Evolutionary conservation across 2,113 vertebrate species (phyloP).

Genomic region (Setophaga petechia): DNA sequence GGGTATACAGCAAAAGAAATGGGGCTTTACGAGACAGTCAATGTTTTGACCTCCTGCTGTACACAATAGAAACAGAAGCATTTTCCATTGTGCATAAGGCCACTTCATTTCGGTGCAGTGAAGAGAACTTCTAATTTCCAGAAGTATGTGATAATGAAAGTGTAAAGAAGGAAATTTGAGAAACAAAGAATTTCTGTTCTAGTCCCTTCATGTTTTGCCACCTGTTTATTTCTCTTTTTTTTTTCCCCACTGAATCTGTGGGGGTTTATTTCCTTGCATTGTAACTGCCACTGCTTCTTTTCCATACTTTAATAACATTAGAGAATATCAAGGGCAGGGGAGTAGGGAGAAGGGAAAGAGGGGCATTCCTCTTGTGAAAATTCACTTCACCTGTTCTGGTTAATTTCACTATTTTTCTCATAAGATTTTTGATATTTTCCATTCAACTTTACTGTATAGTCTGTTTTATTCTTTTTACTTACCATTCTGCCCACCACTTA

Average conservation of each 20-base stretch:
- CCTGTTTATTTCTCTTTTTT: too few species aligned
- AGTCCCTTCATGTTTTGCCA: not conserved
- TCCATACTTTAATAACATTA: not conserved
- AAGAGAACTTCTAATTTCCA: not conserved
- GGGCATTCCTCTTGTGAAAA: not conserved
- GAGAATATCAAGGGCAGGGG: accelerated
- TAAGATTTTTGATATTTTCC: not conserved
- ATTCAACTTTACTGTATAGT: not conserved
- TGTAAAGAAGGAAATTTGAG: not conserved
- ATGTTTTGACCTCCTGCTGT: not conserved
- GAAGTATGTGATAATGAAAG: not conserved
- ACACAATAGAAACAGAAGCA: not conserved
- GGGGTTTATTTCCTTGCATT: not conserved
- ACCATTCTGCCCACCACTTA: not conserved
- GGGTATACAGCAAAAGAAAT: not conserved
- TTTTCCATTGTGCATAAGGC: not conserved
- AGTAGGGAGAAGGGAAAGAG: not conserved
- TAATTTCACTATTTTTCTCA: not conserved
- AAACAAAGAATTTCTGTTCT: not conserved
- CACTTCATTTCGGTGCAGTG: accelerated
- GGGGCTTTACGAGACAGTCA: not conserved
- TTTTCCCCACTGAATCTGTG: not conserved
- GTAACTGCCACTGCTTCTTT: not conserved
- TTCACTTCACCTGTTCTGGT: not conserved
- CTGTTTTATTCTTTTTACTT: not conserved